These are phyloP conservation scores for Dioctria rufipes DNA, from an alignment of 2,888 invertebrate genomes.

Conservation along the genomic window DNA sequence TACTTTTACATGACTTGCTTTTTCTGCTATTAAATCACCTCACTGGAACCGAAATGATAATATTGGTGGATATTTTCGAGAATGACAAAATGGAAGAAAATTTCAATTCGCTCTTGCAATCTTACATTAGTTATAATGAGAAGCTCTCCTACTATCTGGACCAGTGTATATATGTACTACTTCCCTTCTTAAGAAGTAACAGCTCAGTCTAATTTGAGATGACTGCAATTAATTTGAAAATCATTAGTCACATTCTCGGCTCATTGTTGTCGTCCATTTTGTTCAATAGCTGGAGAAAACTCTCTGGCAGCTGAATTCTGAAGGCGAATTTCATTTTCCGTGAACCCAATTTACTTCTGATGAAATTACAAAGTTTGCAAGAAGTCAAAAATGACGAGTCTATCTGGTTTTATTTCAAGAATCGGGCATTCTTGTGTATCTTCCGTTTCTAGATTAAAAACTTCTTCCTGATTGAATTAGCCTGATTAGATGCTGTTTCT, in stretches of 20 bases:
- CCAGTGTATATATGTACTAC: not conserved
- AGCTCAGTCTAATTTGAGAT: constrained; percentile 14
- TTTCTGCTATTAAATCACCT: not conserved
- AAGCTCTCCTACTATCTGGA: constrained; percentile 3
- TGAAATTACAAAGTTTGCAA: constrained; percentile 11
- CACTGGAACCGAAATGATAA: not conserved
- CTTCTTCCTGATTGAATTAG: constrained; percentile 34
- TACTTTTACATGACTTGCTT: constrained; percentile 54
- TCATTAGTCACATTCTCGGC: constrained; percentile 50
- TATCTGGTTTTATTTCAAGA: no score
- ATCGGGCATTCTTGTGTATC: not conserved
- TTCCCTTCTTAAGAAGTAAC: not conserved
- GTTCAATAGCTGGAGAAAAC: not conserved
- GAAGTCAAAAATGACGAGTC: constrained; percentile 21
- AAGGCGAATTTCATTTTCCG: constrained; percentile 11
- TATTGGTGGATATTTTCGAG: constrained; percentile 17
- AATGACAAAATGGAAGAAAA: constrained; percentile 44
- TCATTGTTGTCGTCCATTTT: not conserved
- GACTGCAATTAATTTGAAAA: constrained; percentile 57
- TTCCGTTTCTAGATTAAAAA: constrained; percentile 13
- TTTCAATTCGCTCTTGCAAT: not conserved
- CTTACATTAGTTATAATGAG: not conserved
- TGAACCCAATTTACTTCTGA: not conserved
- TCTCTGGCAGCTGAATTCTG: not conserved
- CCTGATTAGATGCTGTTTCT: constrained; percentile 19